A percentile compares a stretch with the other conserved stretches of the same genome.
Conservation (phyloP, 37 sponge, comb jelly and placozoan genomes). For the Oopsacas minuta region DNA sequence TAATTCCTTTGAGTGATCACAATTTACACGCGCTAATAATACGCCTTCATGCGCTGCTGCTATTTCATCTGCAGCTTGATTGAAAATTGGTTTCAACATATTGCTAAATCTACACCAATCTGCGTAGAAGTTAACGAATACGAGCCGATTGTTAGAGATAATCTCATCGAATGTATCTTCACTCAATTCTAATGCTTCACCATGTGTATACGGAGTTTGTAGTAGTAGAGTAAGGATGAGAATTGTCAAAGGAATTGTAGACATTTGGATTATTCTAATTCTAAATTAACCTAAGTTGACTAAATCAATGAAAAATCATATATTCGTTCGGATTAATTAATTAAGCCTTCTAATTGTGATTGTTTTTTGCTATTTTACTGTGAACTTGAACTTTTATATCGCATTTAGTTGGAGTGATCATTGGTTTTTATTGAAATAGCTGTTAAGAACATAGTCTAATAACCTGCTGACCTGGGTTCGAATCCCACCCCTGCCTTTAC, state of each 20-base stretch:
- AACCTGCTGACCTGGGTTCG: too few relatives aligned
- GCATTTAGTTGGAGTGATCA: too few relatives aligned
- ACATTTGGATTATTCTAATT: too few relatives aligned
- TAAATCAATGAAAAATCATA: too few relatives aligned
- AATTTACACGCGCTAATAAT: background rate
- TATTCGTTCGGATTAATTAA: too few relatives aligned
- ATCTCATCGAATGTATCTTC: background rate
- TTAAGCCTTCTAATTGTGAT: too few relatives aligned
- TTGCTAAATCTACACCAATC: constrained; percentile 97
- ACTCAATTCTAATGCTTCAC: background rate
- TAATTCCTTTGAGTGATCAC: background rate
- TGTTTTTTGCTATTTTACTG: too few relatives aligned
- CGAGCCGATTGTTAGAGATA: constrained; percentile 20
- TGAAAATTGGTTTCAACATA: constrained; percentile 80
- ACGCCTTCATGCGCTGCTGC: background rate
- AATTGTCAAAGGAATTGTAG: background rate
- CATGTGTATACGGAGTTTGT: background rate
- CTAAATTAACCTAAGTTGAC: too few relatives aligned
- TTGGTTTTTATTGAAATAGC: too few relatives aligned
- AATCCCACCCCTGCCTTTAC: too few relatives aligned
- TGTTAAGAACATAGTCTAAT: too few relatives aligned
- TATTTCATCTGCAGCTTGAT: constrained; percentile 64
- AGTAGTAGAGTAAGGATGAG: background rate
- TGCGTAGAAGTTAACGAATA: constrained; percentile 77
- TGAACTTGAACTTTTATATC: too few relatives aligned